These are phyloP conservation scores for Eueides isabella DNA, from an alignment of 1,140 invertebrate genomes.

Conservation along the genomic window DNA sequence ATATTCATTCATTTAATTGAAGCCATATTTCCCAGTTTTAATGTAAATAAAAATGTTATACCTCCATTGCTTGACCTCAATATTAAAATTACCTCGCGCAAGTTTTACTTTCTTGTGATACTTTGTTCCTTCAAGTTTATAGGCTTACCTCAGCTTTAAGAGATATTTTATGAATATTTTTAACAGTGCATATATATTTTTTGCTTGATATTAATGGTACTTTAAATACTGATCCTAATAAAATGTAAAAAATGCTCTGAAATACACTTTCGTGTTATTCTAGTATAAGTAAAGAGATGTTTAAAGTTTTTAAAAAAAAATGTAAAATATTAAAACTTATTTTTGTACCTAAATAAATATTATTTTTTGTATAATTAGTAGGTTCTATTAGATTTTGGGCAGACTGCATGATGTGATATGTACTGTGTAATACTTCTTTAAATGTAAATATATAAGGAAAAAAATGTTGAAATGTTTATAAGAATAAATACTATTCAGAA, in stretches of 20 bases:
- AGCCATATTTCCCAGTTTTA: background rate
- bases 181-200: background rate
- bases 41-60: background rate
- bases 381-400: constrained; percentile 25
- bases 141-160: constrained; percentile 20
- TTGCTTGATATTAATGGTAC: background rate
- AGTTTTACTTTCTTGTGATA: constrained; percentile 14
- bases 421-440: background rate
- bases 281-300: constrained; percentile 11
- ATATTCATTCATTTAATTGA: background rate
- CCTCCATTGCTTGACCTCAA: constrained; percentile 1
- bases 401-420: constrained; percentile 42
- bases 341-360: constrained; percentile 38
- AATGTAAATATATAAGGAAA: background rate
- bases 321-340: constrained; percentile 25
- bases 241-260: background rate
- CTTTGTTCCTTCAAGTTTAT: constrained; percentile 21
- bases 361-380: constrained; percentile 21
- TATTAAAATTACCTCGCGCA: constrained; percentile 14
- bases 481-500: background rate
- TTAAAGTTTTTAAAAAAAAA: constrained; percentile 3
- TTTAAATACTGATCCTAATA: background rate
- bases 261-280: background rate
- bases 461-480: background rate
- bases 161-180: constrained; percentile 11